Conservation (phyloP, 2,888 invertebrate genomes). For the Ophion slaviceki region DNA sequence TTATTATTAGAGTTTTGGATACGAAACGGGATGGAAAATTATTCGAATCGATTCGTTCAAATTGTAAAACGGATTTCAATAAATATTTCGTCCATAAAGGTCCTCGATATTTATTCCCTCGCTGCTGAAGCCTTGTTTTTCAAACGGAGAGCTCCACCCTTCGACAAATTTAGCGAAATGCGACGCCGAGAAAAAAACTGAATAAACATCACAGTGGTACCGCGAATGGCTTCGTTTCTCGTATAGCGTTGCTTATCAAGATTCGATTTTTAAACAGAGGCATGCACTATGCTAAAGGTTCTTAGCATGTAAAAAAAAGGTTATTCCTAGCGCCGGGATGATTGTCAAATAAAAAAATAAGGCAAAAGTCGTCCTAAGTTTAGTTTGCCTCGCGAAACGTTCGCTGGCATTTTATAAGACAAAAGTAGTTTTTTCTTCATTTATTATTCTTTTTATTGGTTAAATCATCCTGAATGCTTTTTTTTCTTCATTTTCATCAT, state of each 20-base stretch:
- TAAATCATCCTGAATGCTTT: conserved; percentile 71
- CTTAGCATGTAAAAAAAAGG: not conserved
- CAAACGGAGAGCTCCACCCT: not conserved
- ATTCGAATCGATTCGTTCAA: not conserved
- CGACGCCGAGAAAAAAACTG: not conserved
- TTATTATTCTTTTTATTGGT: conserved; percentile 71
- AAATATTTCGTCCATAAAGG: conserved; percentile 6
- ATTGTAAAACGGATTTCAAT: conserved; percentile 25
- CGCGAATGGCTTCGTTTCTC: not conserved
- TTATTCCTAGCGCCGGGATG: not conserved
- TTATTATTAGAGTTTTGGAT: conserved; percentile 6
- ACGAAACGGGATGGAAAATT: not conserved
- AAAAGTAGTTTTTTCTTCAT: conserved; percentile 67
- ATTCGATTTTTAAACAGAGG: not conserved
- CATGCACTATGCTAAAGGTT: not conserved
- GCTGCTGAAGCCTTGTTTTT: not conserved
- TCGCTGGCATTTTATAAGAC: conserved; percentile 80
- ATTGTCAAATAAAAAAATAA: not conserved
- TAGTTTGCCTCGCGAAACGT: conserved; percentile 73
- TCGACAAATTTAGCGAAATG: not conserved
- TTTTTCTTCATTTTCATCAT: conserved; percentile 8
- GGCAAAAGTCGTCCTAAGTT: conserved; percentile 54
- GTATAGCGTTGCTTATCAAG: not conserved
- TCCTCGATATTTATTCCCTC: not conserved
- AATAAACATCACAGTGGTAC: not conserved